phyloP scores from a whole-genome alignment of 2,113 vertebrate genomes.

The Percopsis transmontana region DNA sequence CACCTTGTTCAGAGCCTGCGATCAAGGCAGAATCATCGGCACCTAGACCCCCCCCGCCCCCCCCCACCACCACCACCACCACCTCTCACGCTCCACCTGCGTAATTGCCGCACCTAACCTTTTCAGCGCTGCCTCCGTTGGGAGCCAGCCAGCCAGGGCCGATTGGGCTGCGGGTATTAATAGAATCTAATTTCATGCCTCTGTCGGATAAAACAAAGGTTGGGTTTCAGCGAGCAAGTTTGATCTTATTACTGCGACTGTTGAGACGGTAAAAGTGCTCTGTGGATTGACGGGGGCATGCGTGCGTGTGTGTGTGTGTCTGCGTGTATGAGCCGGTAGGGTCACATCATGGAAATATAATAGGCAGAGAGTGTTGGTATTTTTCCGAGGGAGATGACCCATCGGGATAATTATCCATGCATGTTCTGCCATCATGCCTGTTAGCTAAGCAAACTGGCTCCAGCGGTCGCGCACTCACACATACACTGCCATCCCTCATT shows the following conservation, averaged over 20 bases:
- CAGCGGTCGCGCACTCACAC: not conserved
- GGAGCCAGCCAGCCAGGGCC: constrained; percentile 70
- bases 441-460: constrained; percentile 17
- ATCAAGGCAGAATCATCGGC: constrained; percentile 76
- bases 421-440: constrained; percentile 13
- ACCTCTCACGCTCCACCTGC: constrained; percentile 77
- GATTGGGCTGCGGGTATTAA: constrained; percentile 78
- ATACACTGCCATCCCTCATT: not conserved
- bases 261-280: constrained; percentile 56
- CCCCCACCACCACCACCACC: constrained; percentile 38
- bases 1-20: constrained; percentile 71
- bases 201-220: constrained; percentile 80
- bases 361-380: constrained; percentile 5
- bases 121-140: constrained; percentile 75
- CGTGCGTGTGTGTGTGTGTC: constrained; percentile 13
- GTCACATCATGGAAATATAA: constrained; percentile 5
- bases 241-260: constrained; percentile 75
- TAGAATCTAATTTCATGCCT: constrained; percentile 81
- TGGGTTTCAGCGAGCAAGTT: constrained; percentile 75
- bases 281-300: constrained; percentile 41
- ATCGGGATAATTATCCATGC: constrained; percentile 22
- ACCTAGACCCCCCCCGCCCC: constrained; percentile 39
- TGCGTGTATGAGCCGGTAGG: constrained; percentile 4
- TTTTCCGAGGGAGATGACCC: constrained; percentile 14
- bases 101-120: constrained; percentile 83